A percentile compares a stretch with the other conserved stretches of the same genome.
Conservation (phyloP, 2,888 invertebrate genomes). For the Eustalomyia histrio region DNA sequence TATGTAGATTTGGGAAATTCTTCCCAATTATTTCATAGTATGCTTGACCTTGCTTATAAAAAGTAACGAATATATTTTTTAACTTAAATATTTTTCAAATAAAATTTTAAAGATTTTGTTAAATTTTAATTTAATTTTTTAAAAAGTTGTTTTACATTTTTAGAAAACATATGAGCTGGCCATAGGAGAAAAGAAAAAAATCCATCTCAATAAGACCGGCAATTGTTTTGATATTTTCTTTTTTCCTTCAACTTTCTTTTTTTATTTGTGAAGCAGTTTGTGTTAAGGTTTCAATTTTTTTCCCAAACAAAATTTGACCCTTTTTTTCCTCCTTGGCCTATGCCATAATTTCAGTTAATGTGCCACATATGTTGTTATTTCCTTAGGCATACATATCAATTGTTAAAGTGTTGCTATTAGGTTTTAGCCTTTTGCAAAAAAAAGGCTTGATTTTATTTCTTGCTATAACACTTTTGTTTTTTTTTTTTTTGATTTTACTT, state of each 20-base stretch:
- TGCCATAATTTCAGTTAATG: constrained; percentile 54
- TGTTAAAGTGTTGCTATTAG: constrained; percentile 16
- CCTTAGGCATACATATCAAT: constrained; percentile 23
- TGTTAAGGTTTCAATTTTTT: constrained; percentile 24
- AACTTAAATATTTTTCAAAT: no score
- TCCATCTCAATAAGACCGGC: constrained; percentile 2
- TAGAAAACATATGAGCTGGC: constrained; percentile 2
- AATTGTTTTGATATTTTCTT: constrained; percentile 50
- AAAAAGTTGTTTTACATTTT: neutral
- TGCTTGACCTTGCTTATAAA: no score
- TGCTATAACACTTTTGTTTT: constrained; percentile 25
- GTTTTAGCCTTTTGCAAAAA: constrained; percentile 21
- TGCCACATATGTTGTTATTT: constrained; percentile 58
- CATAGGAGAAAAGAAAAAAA: constrained; percentile 12
- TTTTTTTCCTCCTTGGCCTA: constrained; percentile 20
- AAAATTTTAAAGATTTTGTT: no score
- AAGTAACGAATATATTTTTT: no score
- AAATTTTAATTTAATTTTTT: no score
- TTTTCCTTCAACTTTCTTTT: constrained; percentile 8
- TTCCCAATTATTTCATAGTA: no score
- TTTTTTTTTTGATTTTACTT: no score
- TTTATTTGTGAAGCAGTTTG: neutral
- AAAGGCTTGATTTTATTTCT: constrained; percentile 5
- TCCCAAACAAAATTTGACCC: constrained; percentile 33
- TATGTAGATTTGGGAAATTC: no score